A percentile compares a stretch with the other conserved stretches of the same genome.
phyloP scores from a whole-genome alignment of 1,140 invertebrate genomes.

The Drosophila busckii region DNA sequence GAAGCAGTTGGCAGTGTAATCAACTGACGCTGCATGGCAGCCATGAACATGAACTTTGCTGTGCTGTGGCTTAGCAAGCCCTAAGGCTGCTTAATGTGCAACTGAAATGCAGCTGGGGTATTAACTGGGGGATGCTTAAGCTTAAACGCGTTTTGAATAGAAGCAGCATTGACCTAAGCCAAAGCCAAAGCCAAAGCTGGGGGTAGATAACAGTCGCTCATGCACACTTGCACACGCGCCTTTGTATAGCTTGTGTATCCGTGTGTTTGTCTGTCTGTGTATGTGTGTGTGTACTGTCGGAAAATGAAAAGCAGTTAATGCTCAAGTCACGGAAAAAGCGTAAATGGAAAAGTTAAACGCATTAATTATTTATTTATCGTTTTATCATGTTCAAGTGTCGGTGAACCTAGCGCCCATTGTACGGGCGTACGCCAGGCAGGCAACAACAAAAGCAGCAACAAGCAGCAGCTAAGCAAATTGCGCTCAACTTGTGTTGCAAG shows the following conservation, averaged over 20 bases:
- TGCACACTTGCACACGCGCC: slow-evolving; percentile 20
- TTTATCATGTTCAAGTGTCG: slow-evolving; percentile 74
- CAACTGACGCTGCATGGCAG: slow-evolving; percentile 10
- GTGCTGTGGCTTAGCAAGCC: slow-evolving; percentile 28
- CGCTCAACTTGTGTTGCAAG: slow-evolving; percentile 52
- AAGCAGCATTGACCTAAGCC: too few species aligned
- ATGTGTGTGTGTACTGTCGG: slow-evolving; percentile 22
- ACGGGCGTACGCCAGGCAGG: slow-evolving; percentile 1
- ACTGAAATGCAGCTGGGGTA: slow-evolving; percentile 32
- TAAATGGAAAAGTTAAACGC: slow-evolving; percentile 76
- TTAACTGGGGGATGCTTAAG: background rate
- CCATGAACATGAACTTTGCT: slow-evolving; percentile 37
- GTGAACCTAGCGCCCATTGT: slow-evolving; percentile 49
- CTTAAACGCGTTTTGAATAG: too few species aligned
- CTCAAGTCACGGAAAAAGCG: slow-evolving; percentile 77
- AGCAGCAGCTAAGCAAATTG: slow-evolving; percentile 64
- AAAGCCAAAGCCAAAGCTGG: background rate
- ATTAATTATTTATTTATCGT: slow-evolving; percentile 78
- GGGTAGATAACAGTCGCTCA: background rate
- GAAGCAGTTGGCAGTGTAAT: slow-evolving; percentile 29
- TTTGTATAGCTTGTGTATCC: slow-evolving; percentile 23
- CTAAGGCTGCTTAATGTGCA: slow-evolving; percentile 31
- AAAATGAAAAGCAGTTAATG: slow-evolving; percentile 76
- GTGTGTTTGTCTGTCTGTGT: slow-evolving; percentile 7
- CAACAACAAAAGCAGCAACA: slow-evolving; percentile 21